Conservation (phyloP, 1,140 invertebrate genomes). For the Drosophila kohkoa region DNA sequence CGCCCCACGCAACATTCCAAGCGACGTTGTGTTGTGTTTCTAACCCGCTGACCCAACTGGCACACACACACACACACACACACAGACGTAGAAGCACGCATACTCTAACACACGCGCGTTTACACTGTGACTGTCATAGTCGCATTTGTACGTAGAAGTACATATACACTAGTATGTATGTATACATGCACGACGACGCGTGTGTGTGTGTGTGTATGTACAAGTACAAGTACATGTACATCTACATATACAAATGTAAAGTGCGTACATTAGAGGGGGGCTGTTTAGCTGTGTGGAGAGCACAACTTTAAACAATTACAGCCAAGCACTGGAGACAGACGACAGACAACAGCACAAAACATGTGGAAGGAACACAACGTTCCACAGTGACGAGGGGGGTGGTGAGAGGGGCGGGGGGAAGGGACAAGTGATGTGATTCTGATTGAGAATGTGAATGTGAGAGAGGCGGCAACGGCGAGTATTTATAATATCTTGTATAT, state of each 20-base stretch:
- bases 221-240: constrained; percentile 12
- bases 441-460: neutral
- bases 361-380: no score
- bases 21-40: constrained; percentile 58
- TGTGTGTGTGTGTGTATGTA: constrained; percentile 14
- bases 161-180: neutral
- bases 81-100: neutral
- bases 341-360: neutral
- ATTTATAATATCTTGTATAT: no score
- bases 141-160: constrained; percentile 26
- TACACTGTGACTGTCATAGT: constrained; percentile 27
- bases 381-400: no score
- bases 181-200: constrained; percentile 6
- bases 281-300: neutral
- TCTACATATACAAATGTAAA: constrained; percentile 24
- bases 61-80: constrained; percentile 25
- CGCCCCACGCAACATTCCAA: constrained; percentile 67
- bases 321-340: constrained; percentile 7
- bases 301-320: constrained; percentile 48
- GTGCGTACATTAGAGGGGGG: constrained; percentile 40
- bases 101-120: constrained; percentile 13
- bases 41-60: constrained; percentile 74
- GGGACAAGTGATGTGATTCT: no score
- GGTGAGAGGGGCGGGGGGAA: no score
- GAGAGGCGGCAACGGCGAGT: no score